Conservation (phyloP, 53 echinoderm and acorn worm genomes). For the Glandiceps talaboti region DNA sequence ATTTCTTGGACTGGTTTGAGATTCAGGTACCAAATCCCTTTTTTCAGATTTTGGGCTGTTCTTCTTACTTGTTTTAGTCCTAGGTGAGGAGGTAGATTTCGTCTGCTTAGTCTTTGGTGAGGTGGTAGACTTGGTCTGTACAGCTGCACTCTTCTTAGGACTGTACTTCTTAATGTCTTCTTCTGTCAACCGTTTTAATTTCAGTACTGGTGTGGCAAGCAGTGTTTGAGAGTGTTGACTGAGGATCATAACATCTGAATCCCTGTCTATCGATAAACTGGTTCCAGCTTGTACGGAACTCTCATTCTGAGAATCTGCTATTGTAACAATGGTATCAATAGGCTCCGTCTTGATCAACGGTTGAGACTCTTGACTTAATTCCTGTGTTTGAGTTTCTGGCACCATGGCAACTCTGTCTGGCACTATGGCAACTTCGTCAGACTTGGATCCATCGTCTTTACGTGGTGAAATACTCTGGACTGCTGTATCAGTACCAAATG, state of each 20-base stretch:
- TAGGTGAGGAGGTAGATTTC: neutral
- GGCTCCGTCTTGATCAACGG: neutral
- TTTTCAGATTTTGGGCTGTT: neutral
- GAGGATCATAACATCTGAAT: too few species aligned
- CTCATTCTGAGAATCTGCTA: neutral
- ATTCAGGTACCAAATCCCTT: too few species aligned
- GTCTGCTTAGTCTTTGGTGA: neutral
- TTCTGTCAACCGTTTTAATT: conserved; percentile 42
- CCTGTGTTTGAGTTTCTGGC: neutral
- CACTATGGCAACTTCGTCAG: neutral
- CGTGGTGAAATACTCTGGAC: neutral
- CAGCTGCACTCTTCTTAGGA: conserved; percentile 15
- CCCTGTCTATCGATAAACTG: too few species aligned
- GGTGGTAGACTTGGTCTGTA: neutral
- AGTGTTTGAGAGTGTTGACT: too few species aligned
- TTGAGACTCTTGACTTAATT: neutral
- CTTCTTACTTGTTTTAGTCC: neutral
- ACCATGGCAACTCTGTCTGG: neutral
- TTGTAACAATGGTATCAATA: neutral
- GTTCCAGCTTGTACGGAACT: conserved; percentile 1
- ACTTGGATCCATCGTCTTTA: neutral
- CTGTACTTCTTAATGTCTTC: conserved; percentile 34
- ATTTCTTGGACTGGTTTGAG: too few species aligned
- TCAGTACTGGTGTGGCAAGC: conserved; percentile 60
- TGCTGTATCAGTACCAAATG: neutral